Conservation (phyloP, 2,113 vertebrate genomes). For the Perca flavescens region DNA sequence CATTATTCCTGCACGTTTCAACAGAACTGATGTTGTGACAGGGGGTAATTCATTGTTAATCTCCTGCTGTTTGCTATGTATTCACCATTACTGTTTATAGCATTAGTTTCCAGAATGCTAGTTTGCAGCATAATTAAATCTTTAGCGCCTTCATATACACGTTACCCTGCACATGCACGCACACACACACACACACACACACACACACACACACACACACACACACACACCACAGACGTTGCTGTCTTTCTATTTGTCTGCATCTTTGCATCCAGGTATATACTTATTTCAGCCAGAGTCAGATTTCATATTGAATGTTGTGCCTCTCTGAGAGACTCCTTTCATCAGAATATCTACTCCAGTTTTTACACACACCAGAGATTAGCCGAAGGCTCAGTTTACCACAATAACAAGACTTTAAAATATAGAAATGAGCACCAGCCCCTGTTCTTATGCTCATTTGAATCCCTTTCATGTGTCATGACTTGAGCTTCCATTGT, state of each 20-base stretch:
- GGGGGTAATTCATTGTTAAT: constrained; percentile 70
- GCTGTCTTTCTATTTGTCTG: constrained; percentile 16
- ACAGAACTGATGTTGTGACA: constrained; percentile 37
- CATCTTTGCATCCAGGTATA: constrained; percentile 49
- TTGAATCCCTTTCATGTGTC: constrained; percentile 63
- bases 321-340: constrained; percentile 59
- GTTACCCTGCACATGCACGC: constrained; percentile 21
- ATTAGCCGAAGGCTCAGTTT: constrained; percentile 62
- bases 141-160: constrained; percentile 41
- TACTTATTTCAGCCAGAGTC: constrained; percentile 66
- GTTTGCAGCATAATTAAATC: constrained; percentile 69
- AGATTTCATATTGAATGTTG: constrained; percentile 74
- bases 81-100: constrained; percentile 56
- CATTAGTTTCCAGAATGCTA: constrained; percentile 53
- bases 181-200: constrained; percentile 32
- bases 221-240: constrained; percentile 20
- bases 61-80: constrained; percentile 49
- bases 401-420: constrained; percentile 64
- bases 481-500: constrained; percentile 69
- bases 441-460: constrained; percentile 54
- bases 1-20: constrained; percentile 44
- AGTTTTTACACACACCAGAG: constrained; percentile 71
- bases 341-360: constrained; percentile 67
- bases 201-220: constrained; percentile 17
- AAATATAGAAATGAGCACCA: constrained; percentile 58